A percentile compares a stretch with the other conserved stretches of the same genome.
Conservation (phyloP, 2,888 invertebrate species). For the Apodemia mormo region DNA sequence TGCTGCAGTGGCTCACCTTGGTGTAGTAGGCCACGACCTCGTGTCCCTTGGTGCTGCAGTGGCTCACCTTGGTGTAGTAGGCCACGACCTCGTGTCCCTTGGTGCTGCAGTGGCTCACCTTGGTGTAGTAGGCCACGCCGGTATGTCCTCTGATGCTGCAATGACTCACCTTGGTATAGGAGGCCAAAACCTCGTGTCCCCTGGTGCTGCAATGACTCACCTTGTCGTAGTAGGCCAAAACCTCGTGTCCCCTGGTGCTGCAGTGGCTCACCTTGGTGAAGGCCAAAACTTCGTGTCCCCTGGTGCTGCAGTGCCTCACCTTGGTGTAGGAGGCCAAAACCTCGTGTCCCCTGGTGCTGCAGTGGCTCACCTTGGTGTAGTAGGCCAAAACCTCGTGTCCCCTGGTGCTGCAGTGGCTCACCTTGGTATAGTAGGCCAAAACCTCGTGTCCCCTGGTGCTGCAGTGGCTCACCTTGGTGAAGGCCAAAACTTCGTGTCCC, state of each 20-base stretch:
- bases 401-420: conserved; percentile 49
- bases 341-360: too few species aligned
- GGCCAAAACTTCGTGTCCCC: conserved; percentile 52
- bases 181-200: conserved; percentile 67
- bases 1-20: conserved; percentile 57
- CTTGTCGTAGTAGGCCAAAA: too few species aligned
- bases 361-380: too few species aligned
- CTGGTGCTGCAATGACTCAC: too few species aligned
- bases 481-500: too few species aligned
- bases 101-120: conserved; percentile 49
- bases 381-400: conserved; percentile 96
- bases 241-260: conserved; percentile 90
- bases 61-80: too few species aligned
- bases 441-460: too few species aligned
- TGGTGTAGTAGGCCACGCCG: conserved; percentile 92
- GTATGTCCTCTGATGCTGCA: conserved; percentile 99
- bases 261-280: too few species aligned
- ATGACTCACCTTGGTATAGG: conserved; percentile 84
- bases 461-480: too few species aligned
- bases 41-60: conserved; percentile 85
- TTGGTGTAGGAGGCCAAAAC: conserved; percentile 87
- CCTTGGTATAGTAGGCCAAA: too few species aligned
- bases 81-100: conserved; percentile 52
- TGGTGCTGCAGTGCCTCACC: conserved; percentile 42
- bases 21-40: conserved; percentile 95